phyloP scores from a whole-genome alignment of 2,797 vertebrate species.

The Sarcophilus harrisii region DNA sequence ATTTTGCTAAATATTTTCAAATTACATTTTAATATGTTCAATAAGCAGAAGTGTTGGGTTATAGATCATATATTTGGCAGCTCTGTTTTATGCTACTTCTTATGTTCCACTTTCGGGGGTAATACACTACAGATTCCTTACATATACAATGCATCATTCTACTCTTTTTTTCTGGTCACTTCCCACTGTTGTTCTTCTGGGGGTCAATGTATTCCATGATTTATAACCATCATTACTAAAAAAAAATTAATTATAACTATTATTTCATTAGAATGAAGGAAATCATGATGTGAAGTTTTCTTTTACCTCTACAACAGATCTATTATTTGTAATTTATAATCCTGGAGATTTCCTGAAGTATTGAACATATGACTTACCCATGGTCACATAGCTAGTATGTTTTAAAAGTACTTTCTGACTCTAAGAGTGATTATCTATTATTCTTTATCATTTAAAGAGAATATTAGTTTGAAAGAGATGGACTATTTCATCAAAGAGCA shows the following conservation, averaged over 20 bases:
- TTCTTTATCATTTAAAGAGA: not conserved
- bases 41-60: not conserved
- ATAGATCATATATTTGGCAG: not conserved
- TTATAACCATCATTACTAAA: not conserved
- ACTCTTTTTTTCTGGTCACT: not conserved
- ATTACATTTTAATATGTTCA: not conserved
- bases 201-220: not conserved
- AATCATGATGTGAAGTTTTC: not conserved
- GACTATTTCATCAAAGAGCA: not conserved
- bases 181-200: not conserved
- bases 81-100: not conserved
- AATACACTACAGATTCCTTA: not conserved
- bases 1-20: not conserved
- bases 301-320: not conserved
- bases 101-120: not conserved
- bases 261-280: not conserved
- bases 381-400: not conserved
- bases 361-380: not conserved
- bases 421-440: not conserved
- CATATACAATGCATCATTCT: not conserved
- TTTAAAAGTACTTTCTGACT: not conserved
- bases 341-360: not conserved
- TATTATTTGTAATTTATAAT: not conserved
- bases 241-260: not conserved
- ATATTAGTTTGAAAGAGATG: not conserved